A percentile compares a stretch with the other conserved stretches of the same genome.
Evolutionary conservation across 2,888 invertebrate genomes (phyloP).

Genomic region (Anodontia alba): DNA sequence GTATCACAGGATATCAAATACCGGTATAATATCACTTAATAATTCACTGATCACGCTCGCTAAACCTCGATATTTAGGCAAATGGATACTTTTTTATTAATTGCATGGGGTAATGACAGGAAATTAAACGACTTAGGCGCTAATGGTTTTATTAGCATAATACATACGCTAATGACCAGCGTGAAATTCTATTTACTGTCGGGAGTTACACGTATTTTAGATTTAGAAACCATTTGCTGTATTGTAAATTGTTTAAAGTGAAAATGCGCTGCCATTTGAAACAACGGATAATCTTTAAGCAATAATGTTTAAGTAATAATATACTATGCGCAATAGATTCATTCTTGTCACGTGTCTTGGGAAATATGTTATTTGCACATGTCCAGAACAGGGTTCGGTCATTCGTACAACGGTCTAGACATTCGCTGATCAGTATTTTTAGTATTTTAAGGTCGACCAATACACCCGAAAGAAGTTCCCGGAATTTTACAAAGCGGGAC

Average conservation of each 20-base stretch:
- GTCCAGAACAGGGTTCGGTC: too few relatives aligned
- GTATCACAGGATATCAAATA: slow-evolving; percentile 5
- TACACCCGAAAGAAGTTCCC: too few relatives aligned
- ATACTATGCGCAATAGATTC: too few relatives aligned
- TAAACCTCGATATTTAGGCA: slow-evolving; percentile 9
- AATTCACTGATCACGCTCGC: slow-evolving; percentile 1
- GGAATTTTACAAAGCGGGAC: too few relatives aligned
- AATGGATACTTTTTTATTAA: slow-evolving; percentile 9
- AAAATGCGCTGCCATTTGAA: too few relatives aligned
- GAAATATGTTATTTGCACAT: too few relatives aligned
- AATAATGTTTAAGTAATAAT: too few relatives aligned
- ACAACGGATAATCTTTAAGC: too few relatives aligned
- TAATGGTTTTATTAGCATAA: slow-evolving; percentile 6
- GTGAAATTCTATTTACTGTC: neutral
- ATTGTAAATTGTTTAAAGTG: neutral
- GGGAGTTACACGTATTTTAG: slow-evolving; percentile 9
- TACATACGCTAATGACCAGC: neutral
- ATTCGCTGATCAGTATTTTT: too few relatives aligned
- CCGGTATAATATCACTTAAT: neutral
- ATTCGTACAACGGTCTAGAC: too few relatives aligned
- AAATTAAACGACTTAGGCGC: slow-evolving; percentile 55
- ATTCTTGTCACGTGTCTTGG: too few relatives aligned
- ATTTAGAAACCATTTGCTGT: neutral
- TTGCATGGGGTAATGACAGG: slow-evolving; percentile 51
- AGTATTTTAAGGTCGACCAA: too few relatives aligned